These are phyloP conservation scores for Lysandra bellargus DNA, from an alignment of 2,888 invertebrate species.

Conservation along the genomic window DNA sequence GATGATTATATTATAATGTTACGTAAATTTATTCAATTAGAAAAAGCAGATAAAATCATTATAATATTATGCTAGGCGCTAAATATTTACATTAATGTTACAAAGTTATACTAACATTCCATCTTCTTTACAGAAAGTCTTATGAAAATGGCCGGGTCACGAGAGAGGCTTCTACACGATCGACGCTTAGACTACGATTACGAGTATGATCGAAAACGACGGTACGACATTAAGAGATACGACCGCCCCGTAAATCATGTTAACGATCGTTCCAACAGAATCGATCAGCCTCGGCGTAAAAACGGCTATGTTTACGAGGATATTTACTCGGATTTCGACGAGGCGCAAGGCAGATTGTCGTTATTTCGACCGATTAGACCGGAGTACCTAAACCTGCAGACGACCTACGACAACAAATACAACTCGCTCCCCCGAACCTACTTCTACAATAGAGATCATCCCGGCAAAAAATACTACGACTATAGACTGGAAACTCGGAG, in stretches of 20 bases:
- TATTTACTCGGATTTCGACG: slow-evolving; percentile 75
- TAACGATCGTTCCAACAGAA: slow-evolving; percentile 44
- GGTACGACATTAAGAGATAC: slow-evolving; percentile 48
- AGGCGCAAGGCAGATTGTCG: slow-evolving; percentile 71
- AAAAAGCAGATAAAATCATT: no score
- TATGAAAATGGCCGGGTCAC: slow-evolving; percentile 71
- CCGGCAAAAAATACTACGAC: slow-evolving; percentile 69
- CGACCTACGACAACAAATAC: slow-evolving; percentile 67
- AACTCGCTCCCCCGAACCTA: slow-evolving; percentile 71
- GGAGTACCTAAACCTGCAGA: slow-evolving; percentile 70
- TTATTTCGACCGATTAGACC: slow-evolving; percentile 75
- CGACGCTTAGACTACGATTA: slow-evolving; percentile 60
- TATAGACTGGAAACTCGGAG: slow-evolving; percentile 66
- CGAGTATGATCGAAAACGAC: slow-evolving; percentile 55
- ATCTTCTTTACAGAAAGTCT: slow-evolving; percentile 59
- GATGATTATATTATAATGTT: neutral
- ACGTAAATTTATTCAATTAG: neutral
- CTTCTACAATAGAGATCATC: slow-evolving; percentile 58
- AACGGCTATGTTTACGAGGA: slow-evolving; percentile 77
- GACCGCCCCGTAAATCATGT: slow-evolving; percentile 47
- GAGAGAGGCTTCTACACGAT: slow-evolving; percentile 69
- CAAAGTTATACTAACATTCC: slow-evolving; percentile 46
- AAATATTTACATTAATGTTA: neutral
- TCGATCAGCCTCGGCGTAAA: slow-evolving; percentile 63
- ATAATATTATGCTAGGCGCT: no score